Conservation (phyloP, 2,888 invertebrate species). For the Brachynemurus nebulosus region DNA sequence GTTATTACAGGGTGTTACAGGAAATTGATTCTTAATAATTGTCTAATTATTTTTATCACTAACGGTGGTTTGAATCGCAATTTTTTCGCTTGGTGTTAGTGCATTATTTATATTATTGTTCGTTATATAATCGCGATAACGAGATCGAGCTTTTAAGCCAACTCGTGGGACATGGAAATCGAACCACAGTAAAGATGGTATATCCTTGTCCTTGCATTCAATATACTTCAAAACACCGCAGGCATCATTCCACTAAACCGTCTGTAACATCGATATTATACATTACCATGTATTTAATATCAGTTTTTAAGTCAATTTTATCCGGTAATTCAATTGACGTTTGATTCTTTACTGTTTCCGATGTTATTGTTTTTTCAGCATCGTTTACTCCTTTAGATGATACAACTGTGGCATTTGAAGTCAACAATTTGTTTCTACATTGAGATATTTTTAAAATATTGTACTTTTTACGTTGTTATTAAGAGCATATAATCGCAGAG, state of each 20-base stretch:
- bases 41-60: slow-evolving; percentile 5
- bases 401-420: neutral
- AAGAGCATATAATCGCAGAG: neutral
- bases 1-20: slow-evolving; percentile 16
- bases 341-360: slow-evolving; percentile 1
- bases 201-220: neutral
- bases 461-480: neutral
- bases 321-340: neutral
- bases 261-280: slow-evolving; percentile 4
- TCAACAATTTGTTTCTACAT: neutral
- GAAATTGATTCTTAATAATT: slow-evolving; percentile 15
- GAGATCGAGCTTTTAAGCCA: neutral
- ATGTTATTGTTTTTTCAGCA: neutral
- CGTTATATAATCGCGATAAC: slow-evolving; percentile 1
- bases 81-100: neutral
- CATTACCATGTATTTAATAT: slow-evolving; percentile 5
- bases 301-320: neutral
- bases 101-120: neutral
- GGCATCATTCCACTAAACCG: slow-evolving; percentile 3
- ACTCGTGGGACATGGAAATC: neutral
- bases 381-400: neutral
- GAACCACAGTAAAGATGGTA: neutral
- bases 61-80: neutral
- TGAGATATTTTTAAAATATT: neutral
- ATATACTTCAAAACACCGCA: slow-evolving; percentile 1